Evolutionary conservation across 2,113 vertebrate genomes (phyloP), one percentile per base, ranked within the genome.

Genomic region (Perccottus glenii): DNA sequence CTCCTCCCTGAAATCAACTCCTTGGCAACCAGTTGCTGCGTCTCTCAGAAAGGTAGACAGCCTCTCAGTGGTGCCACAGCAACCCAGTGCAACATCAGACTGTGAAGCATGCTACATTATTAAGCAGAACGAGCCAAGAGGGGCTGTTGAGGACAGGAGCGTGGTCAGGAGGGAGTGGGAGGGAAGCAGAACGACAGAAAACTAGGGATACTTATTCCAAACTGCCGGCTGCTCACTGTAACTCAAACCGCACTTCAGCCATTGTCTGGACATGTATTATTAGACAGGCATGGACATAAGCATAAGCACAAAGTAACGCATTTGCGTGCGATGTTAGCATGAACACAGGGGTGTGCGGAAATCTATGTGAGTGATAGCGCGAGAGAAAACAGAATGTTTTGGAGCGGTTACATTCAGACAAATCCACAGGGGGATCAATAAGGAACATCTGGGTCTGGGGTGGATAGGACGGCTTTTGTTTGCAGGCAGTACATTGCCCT

Each of bases 391-490:
- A 51, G 64, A 68, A 60, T 80, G 75, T 77, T 75, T 68, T 66
- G 70, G 65, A 88, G 82, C 78, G 77, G 78, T 91, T 91, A 91
- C 57, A 83, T 92, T 89, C 79, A 84, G 48, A 69, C 90, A 70
- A 85, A 84, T 79, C 78, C 47, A 63, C 75, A 64, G 79, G 80
- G 84, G 92, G 81, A 91, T 87, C 84, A 91, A 93, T 91, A 88
- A 67, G 82, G 91, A 92, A 88, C 88, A 92, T 89, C 88, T 91
- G 87, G 92, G 90, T 65, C 67, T 52, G 82, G 80, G 88, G 83
- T 67, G 83, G 89, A 91, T 86, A 85, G 86, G 80, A 86, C 77
- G 73, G 81, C 78, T 90, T 84, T 88, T 73, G 60, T 90, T 91
- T 86, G 70, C 77, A 83, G 52, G 51, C 71, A 85, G 80, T 85